Evolutionary conservation across 2,888 invertebrate species (phyloP), one percentile per base, ranked within the genome.

Genomic region (Apamea anceps): DNA sequence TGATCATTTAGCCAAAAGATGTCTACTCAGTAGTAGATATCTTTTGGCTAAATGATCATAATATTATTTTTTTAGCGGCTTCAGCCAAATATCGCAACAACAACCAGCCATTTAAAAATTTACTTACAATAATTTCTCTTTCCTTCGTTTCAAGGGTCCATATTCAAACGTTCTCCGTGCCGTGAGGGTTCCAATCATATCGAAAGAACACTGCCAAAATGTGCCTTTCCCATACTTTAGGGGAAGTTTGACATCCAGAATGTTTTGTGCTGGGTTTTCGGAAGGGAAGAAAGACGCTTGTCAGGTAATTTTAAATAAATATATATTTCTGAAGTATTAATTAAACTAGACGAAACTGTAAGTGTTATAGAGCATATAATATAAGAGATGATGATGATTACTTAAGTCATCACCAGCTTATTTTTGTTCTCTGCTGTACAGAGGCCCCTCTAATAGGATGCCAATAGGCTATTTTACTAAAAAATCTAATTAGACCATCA

Each of bases 191-290:
- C 96, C 96, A 0, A 94, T 96, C 4, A 95, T 96, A 77, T 93
- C 95, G 0, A 96, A 96, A 74, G 95, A 95, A 15, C 91, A 93
- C 62, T 97, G 96, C 63, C 96, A 96, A 72, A 90, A 89, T 21
- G 96, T 96, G 0, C 95, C 94, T 0, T 96, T 94, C 87, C 96
- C 96, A 0, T 96, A 95, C 88, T 96, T 96, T 68, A 91, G 95
- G 84, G 96, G 96, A 0, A 91, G 89, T 21, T 87, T 97, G 2
- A 96, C 96, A 2, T 15, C 94, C 0, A 94, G 96, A 60, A 97
- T 97, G 96, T 97, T 97, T 90, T 97, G 96, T 77, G 96, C 96
- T n/a, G 96, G 96, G 0, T 96, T 91, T 80, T 70, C 91, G 0
- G 95, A 96, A 81, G 96, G 95, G 0, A 94, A 93, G 70, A 96